Evolutionary conservation across 2,113 vertebrate genomes (phyloP).

Genomic region (Hirundichthys speculiger): DNA sequence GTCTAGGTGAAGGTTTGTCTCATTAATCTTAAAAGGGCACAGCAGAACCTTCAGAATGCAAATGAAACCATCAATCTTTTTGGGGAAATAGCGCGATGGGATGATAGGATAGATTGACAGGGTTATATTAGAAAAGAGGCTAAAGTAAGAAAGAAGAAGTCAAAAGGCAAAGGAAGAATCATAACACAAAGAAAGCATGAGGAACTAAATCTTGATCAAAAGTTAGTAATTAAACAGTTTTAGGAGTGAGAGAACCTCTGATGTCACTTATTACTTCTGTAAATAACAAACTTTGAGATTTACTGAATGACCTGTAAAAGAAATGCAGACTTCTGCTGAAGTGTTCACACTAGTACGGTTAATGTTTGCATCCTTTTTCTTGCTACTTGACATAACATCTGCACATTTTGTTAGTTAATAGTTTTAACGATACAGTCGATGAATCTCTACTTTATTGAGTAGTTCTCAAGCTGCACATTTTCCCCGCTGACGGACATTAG

Average conservation of each 20-base stretch:
- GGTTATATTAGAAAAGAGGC: slow-evolving; percentile 6
- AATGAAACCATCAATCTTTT: slow-evolving; percentile 65
- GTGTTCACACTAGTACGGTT: no score
- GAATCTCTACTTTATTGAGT: no score
- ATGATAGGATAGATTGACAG: slow-evolving; percentile 27
- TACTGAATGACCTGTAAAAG: no score
- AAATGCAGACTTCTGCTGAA: no score
- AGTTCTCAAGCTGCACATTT: neutral
- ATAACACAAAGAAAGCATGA: neutral
- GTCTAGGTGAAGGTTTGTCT: slow-evolving; percentile 59
- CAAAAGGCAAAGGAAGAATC: neutral
- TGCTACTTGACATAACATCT: no score
- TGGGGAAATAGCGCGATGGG: slow-evolving; percentile 29
- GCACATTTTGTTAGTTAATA: no score
- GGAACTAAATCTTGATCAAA: slow-evolving; percentile 1
- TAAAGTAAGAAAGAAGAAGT: neutral
- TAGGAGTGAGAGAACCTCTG: neutral
- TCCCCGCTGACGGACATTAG: neutral
- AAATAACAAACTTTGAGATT: no score
- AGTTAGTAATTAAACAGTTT: slow-evolving; percentile 16
- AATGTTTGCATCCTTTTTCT: no score
- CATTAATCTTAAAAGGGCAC: slow-evolving; percentile 67
- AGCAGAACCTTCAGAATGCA: slow-evolving; percentile 51
- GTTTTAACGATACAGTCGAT: no score
- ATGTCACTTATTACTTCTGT: no score